phyloP scores from a whole-genome alignment of 1,140 invertebrate genomes.

The Archegozetes longisetosus region DNA sequence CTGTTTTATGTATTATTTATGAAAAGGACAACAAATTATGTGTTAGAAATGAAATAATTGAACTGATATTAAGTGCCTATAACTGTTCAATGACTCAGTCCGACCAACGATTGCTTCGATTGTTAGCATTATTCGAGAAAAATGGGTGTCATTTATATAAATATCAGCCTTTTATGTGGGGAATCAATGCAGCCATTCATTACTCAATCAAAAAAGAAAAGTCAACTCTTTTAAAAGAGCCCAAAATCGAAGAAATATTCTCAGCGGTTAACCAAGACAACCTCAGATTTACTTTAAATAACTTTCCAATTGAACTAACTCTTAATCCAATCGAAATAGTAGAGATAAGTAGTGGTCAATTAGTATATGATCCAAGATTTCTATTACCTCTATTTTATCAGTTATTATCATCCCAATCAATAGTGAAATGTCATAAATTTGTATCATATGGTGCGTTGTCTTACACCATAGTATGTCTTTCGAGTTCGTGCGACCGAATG shows the following conservation, averaged over 20 bases:
- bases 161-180: constrained; percentile 13
- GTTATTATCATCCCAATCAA: not conserved
- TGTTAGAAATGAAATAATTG: constrained; percentile 1
- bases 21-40: not conserved
- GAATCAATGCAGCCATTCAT: constrained; percentile 3
- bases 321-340: not conserved
- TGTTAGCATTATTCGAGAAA: not conserved
- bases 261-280: not conserved
- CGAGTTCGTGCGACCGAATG: constrained; percentile 1
- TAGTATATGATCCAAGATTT: constrained; percentile 12
- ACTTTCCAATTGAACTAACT: constrained; percentile 6
- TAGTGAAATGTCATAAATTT: constrained; percentile 11
- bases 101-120: constrained; percentile 6
- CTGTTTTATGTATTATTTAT: constrained; percentile 1
- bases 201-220: constrained; percentile 9
- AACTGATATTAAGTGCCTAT: constrained; percentile 7
- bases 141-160: not conserved
- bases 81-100: not conserved
- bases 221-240: not conserved
- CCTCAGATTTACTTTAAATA: not conserved
- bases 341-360: not conserved
- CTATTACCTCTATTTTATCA: constrained; percentile 13
- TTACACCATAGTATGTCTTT: constrained; percentile 3
- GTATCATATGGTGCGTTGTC: constrained; percentile 1
- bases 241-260: constrained; percentile 9